These are phyloP conservation scores for Tylochromis polylepis DNA, from an alignment of 2,113 vertebrate species.

Conservation along the genomic window DNA sequence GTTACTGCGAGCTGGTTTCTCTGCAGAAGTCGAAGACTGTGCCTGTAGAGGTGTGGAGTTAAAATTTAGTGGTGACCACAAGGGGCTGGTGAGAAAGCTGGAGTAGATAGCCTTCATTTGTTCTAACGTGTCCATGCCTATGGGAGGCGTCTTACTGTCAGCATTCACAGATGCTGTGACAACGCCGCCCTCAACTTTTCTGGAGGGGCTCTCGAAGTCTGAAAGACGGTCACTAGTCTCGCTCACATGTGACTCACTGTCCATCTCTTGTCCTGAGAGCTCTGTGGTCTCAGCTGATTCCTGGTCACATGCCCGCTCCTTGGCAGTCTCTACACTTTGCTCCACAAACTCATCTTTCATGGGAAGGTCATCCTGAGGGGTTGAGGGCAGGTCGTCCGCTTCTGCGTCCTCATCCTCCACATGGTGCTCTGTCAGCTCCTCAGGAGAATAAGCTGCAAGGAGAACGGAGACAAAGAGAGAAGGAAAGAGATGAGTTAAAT, in stretches of 20 bases:
- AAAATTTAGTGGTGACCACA: conserved; percentile 91
- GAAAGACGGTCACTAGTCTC: conserved; percentile 91
- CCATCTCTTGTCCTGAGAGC: conserved; percentile 90
- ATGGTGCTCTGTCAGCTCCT: conserved; percentile 82
- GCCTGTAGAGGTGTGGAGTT: conserved; percentile 70
- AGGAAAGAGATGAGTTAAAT: conserved; percentile 67
- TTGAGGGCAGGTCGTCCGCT: conserved; percentile 71
- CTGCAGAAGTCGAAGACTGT: conserved; percentile 69
- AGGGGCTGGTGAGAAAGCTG: conserved; percentile 92
- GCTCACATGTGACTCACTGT: conserved; percentile 91
- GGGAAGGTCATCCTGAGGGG: conserved; percentile 79
- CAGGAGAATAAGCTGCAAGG: conserved; percentile 90
- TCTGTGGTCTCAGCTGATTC: conserved; percentile 81
- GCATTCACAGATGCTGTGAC: conserved; percentile 65
- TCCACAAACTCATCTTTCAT: conserved; percentile 81
- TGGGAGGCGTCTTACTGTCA: conserved; percentile 73
- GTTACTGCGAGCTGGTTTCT: conserved; percentile 79
- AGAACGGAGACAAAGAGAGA: conserved; percentile 67
- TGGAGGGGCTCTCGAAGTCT: conserved; percentile 85
- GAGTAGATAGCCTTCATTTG: conserved; percentile 99
- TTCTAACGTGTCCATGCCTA: conserved; percentile 86
- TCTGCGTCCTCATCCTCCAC: conserved; percentile 81
- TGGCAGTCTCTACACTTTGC: conserved; percentile 65
- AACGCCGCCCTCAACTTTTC: conserved; percentile 82
- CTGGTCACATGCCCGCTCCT: conserved; percentile 83